Conservation (phyloP, 2,113 vertebrate species). For the Gadus chalcogrammus region DNA sequence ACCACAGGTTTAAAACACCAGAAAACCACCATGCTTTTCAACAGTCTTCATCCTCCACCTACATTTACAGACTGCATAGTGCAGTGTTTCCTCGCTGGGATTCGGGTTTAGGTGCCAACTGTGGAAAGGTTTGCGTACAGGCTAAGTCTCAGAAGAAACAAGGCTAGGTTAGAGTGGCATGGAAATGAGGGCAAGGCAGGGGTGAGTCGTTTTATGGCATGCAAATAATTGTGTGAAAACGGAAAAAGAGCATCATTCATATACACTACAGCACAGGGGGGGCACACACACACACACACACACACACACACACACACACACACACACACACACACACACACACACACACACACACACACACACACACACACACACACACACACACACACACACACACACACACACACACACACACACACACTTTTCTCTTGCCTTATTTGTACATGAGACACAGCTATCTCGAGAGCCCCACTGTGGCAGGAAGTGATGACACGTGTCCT, state of each 20-base stretch:
- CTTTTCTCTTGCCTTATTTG: conserved; percentile 73
- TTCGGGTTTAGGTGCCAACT: no score
- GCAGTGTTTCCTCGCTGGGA: no score
- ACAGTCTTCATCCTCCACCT: no score
- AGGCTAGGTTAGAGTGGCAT: neutral
- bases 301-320: conserved; percentile 23
- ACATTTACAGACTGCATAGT: no score
- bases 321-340: conserved; percentile 39
- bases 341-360: conserved; percentile 5
- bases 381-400: conserved; percentile 11
- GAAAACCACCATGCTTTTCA: no score
- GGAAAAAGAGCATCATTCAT: no score
- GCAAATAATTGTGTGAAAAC: no score
- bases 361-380: conserved; percentile 45
- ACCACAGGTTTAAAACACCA: no score
- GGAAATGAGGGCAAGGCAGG: neutral
- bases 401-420: conserved; percentile 42
- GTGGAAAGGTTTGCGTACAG: no score
- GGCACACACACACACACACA: conserved; percentile 11
- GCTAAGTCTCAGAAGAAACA: neutral
- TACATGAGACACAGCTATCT: conserved; percentile 48
- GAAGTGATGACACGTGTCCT: conserved; percentile 53
- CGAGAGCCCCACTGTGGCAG: conserved; percentile 48
- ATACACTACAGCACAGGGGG: conserved; percentile 3
- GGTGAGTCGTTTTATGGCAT: neutral